Conservation (phyloP, 2,113 vertebrate genomes). For the Malurus cyaneus region DNA sequence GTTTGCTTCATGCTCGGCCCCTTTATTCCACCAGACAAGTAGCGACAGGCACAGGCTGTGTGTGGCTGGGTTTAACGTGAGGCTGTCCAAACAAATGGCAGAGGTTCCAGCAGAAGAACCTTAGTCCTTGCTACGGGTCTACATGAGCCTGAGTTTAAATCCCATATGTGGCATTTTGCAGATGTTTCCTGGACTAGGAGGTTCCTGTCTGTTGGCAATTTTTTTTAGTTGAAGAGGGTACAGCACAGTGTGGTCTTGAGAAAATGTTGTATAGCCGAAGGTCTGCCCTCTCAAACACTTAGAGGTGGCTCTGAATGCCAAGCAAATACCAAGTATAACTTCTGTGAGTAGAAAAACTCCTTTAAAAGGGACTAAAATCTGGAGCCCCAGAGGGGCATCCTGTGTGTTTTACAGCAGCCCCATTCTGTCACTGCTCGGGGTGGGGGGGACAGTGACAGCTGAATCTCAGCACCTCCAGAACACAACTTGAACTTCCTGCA, state of each 20-base stretch:
- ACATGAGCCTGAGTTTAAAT: neutral
- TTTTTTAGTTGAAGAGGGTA: neutral
- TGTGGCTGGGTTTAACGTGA: neutral
- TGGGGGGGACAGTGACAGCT: neutral
- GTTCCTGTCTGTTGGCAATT: neutral
- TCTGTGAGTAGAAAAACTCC: neutral
- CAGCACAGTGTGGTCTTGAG: neutral
- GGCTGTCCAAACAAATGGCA: neutral
- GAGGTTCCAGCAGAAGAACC: neutral
- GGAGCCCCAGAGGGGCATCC: neutral
- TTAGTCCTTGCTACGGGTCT: neutral
- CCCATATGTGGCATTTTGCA: neutral
- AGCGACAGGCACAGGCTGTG: neutral
- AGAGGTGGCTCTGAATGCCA: neutral
- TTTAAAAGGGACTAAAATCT: neutral
- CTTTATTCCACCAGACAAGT: neutral
- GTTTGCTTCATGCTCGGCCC: neutral
- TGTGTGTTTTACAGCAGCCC: neutral
- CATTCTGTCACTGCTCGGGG: neutral
- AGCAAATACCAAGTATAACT: neutral
- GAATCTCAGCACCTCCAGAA: neutral
- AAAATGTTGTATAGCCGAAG: neutral
- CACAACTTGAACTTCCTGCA: neutral
- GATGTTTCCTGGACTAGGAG: neutral
- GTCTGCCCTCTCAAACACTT: neutral